Evolutionary conservation across 2,888 invertebrate genomes (phyloP).

Genomic region (Drosophila atripex): DNA sequence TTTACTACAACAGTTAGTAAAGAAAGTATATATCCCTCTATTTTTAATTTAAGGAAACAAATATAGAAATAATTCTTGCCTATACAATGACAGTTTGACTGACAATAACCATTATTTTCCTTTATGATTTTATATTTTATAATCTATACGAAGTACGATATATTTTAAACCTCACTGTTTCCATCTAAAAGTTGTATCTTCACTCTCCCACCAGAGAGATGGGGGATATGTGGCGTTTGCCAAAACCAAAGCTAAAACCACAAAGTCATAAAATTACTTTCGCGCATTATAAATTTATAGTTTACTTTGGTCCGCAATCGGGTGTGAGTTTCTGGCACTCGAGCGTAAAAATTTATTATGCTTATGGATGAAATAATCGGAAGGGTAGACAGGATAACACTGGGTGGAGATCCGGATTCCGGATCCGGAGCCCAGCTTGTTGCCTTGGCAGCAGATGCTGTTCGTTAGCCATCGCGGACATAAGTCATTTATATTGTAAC

Average conservation of each 20-base stretch:
- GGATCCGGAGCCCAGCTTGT: constrained; percentile 43
- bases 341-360: constrained; percentile 83
- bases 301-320: constrained; percentile 63
- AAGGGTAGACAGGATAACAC: constrained; percentile 19
- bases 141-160: not conserved
- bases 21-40: not conserved
- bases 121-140: too few species aligned
- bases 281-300: constrained; percentile 83
- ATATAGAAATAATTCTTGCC: too few species aligned
- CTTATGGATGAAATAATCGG: constrained; percentile 70
- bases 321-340: constrained; percentile 60
- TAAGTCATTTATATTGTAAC: constrained; percentile 80
- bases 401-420: constrained; percentile 5
- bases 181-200: constrained; percentile 34
- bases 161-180: constrained; percentile 11
- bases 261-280: constrained; percentile 83
- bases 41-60: not conserved
- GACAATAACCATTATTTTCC: too few species aligned
- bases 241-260: constrained; percentile 75
- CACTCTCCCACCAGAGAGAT: constrained; percentile 34
- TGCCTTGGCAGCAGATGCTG: constrained; percentile 60
- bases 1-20: constrained; percentile 52
- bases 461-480: constrained; percentile 61
- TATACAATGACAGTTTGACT: not conserved
- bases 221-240: constrained; percentile 30